These are phyloP conservation scores for Sisyra nigra DNA, from an alignment of 2,888 invertebrate genomes.

Conservation along the genomic window DNA sequence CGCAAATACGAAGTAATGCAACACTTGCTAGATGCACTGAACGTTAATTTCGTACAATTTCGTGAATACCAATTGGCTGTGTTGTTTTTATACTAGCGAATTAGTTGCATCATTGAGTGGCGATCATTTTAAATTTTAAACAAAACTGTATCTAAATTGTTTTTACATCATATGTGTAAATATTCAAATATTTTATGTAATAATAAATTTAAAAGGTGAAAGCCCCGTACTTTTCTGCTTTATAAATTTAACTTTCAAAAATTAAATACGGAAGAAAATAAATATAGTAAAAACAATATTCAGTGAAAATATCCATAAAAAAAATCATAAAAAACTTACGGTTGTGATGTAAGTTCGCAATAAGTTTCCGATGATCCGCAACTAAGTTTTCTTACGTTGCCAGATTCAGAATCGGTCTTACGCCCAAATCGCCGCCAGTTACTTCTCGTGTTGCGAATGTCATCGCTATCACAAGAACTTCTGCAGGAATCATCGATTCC, in stretches of 20 bases:
- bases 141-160: no score
- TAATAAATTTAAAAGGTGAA: no score
- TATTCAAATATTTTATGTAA: no score
- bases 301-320: slow-evolving; percentile 1
- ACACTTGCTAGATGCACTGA: no score
- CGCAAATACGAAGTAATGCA: no score
- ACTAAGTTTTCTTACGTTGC: slow-evolving; percentile 25
- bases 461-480: slow-evolving; percentile 8
- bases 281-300: neutral
- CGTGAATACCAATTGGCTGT: no score
- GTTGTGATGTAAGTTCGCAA: slow-evolving; percentile 12
- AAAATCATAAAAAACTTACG: slow-evolving; percentile 11
- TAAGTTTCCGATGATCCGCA: slow-evolving; percentile 18
- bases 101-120: no score
- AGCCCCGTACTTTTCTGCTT: no score
- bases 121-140: no score
- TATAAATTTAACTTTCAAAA: neutral
- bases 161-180: no score
- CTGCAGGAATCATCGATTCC: slow-evolving; percentile 8
- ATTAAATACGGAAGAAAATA: slow-evolving; percentile 6
- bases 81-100: no score
- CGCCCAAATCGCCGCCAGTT: slow-evolving; percentile 7
- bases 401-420: neutral
- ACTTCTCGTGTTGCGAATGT: slow-evolving; percentile 1
- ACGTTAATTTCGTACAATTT: no score